Evolutionary conservation across 2,888 invertebrate species (phyloP).

Genomic region (Chymomyza procnemis): DNA sequence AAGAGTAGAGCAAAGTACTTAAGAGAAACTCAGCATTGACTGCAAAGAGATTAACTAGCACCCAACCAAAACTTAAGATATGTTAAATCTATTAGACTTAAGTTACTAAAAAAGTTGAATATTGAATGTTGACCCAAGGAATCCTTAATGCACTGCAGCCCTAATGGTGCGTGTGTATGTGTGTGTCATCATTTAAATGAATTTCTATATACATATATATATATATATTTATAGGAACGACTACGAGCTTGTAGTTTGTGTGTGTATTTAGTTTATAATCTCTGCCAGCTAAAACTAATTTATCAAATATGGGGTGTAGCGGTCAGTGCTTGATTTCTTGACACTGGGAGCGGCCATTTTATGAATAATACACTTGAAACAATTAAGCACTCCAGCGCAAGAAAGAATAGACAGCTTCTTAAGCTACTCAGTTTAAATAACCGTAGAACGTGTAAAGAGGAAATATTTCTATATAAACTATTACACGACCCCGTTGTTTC

Average conservation of each 20-base stretch:
- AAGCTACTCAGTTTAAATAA: no score
- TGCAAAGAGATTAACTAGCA: not conserved
- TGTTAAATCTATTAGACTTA: not conserved
- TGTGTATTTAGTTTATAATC: constrained; percentile 11
- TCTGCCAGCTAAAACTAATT: not conserved
- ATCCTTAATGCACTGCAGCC: not conserved
- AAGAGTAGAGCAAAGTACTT: not conserved
- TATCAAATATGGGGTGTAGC: not conserved
- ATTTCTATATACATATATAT: constrained; percentile 17
- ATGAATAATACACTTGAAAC: not conserved
- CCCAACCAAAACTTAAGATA: not conserved
- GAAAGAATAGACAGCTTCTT: no score
- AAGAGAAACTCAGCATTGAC: not conserved
- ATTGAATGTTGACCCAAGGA: not conserved
- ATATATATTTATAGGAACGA: constrained; percentile 4
- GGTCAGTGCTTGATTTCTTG: not conserved
- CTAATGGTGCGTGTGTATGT: not conserved
- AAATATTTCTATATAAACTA: no score
- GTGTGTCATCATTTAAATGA: constrained; percentile 12
- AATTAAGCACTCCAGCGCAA: not conserved
- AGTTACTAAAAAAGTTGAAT: not conserved
- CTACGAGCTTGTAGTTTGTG: constrained; percentile 9
- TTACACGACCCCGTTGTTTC: no score
- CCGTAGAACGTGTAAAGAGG: no score
- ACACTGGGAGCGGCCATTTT: not conserved